Percentiles rank a stretch among this genome's conserved stretches.
Conservation (phyloP, 2,113 vertebrate genomes). For the Phylloscopus trochilus region DNA sequence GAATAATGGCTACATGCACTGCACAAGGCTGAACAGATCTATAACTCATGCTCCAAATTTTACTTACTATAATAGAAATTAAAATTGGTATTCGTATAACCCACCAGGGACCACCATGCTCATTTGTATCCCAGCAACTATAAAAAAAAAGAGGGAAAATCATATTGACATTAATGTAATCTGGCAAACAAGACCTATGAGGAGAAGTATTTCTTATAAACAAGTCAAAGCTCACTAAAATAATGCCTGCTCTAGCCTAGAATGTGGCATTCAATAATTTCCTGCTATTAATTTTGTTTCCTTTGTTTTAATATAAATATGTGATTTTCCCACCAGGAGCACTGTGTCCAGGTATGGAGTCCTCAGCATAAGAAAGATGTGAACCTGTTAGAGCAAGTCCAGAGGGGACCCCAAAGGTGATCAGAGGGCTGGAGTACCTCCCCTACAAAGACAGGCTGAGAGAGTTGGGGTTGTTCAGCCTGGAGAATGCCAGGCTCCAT, state of each 20-base stretch:
- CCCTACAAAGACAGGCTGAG: not conserved
- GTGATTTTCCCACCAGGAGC: not conserved
- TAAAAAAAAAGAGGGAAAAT: not conserved
- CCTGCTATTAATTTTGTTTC: not conserved
- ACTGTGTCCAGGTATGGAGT: not conserved
- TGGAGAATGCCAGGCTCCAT: not conserved
- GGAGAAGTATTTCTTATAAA: not conserved
- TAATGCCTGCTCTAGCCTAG: not conserved
- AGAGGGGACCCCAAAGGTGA: not conserved
- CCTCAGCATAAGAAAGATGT: not conserved
- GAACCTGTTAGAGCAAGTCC: not conserved
- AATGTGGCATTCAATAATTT: not conserved
- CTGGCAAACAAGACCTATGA: not conserved
- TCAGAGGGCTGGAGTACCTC: not conserved
- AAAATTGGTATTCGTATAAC: slow-evolving; percentile 78
- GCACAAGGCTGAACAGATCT: not conserved
- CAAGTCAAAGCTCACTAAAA: not conserved
- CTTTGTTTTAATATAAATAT: not conserved
- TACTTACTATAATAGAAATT: slow-evolving; percentile 81
- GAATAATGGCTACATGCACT: not conserved
- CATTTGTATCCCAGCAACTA: slow-evolving; percentile 84
- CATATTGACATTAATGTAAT: not conserved
- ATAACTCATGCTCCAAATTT: not conserved
- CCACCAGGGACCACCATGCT: slow-evolving; percentile 78
- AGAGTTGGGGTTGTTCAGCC: not conserved